Conservation (phyloP, 1,140 invertebrate genomes). For the Heliconius hermathena region DNA sequence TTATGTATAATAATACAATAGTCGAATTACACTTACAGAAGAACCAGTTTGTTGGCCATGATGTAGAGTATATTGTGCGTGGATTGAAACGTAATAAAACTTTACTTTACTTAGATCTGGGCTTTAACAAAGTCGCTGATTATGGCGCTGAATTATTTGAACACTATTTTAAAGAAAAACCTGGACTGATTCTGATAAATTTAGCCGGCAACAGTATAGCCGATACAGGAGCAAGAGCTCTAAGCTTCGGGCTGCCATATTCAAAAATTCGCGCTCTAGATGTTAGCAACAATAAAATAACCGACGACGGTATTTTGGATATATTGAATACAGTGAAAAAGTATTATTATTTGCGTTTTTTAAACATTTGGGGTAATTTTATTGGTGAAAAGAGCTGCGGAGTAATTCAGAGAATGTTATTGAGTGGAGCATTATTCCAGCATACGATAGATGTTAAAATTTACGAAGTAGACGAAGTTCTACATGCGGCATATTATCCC, state of each 20-base stretch:
- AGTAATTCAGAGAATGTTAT: slow-evolving; percentile 80
- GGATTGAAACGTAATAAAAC: slow-evolving; percentile 79
- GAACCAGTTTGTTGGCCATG: slow-evolving; percentile 82
- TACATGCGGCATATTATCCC: slow-evolving; percentile 80
- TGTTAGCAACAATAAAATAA: slow-evolving; percentile 81
- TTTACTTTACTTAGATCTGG: slow-evolving; percentile 81
- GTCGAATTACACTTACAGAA: slow-evolving; percentile 83
- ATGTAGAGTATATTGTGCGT: slow-evolving; percentile 80
- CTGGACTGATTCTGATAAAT: slow-evolving; percentile 76
- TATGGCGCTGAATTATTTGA: slow-evolving; percentile 79
- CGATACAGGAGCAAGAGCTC: slow-evolving; percentile 79
- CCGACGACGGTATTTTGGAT: slow-evolving; percentile 73
- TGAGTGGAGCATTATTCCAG: slow-evolving; percentile 76
- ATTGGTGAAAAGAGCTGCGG: slow-evolving; percentile 66
- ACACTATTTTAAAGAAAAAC: slow-evolving; percentile 78
- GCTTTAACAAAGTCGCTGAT: slow-evolving; percentile 82
- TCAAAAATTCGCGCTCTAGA: slow-evolving; percentile 82
- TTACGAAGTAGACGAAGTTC: slow-evolving; percentile 78
- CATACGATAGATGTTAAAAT: slow-evolving; percentile 82
- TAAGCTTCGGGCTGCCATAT: slow-evolving; percentile 80
- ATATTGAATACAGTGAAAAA: slow-evolving; percentile 83
- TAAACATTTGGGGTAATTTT: slow-evolving; percentile 83
- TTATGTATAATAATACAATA: slow-evolving; percentile 74
- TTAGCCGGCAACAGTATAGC: slow-evolving; percentile 82
- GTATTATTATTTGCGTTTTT: slow-evolving; percentile 69